Conservation (phyloP, 2,888 invertebrate genomes). For the Calameuta pallipes region DNA sequence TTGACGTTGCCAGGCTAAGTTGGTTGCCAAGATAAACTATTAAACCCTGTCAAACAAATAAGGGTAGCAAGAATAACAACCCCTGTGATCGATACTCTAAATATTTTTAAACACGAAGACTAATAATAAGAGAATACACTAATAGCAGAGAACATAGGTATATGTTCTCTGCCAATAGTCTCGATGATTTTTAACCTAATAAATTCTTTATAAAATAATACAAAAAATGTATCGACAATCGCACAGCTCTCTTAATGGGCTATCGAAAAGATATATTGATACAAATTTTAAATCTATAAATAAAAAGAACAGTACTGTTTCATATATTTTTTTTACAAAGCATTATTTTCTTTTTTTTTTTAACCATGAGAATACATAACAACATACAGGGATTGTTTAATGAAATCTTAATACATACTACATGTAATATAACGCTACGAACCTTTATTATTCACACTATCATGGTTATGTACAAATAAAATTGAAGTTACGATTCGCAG, state of each 20-base stretch:
- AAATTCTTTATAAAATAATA: not conserved
- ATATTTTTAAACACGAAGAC: not conserved
- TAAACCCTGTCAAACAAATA: not conserved
- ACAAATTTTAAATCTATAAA: not conserved
- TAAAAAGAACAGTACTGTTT: not conserved
- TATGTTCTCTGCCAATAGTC: no score
- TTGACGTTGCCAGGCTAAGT: not conserved
- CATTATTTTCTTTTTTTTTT: not conserved
- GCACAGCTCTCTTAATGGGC: no score
- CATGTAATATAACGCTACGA: slow-evolving; percentile 37
- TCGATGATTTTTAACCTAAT: not conserved
- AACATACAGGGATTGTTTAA: not conserved
- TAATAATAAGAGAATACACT: no score
- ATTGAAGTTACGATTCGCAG: slow-evolving; percentile 45
- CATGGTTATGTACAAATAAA: slow-evolving; percentile 58
- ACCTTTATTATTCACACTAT: slow-evolving; percentile 58
- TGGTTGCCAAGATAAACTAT: not conserved
- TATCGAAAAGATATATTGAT: not conserved
- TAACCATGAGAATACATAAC: not conserved
- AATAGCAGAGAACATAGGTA: no score
- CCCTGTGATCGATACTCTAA: not conserved
- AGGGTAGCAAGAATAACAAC: not conserved
- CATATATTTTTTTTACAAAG: not conserved
- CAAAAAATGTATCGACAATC: no score
- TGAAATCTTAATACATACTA: not conserved